Evolutionary conservation across 2,888 invertebrate species (phyloP).

Genomic region (Tetragonisca angustula): DNA sequence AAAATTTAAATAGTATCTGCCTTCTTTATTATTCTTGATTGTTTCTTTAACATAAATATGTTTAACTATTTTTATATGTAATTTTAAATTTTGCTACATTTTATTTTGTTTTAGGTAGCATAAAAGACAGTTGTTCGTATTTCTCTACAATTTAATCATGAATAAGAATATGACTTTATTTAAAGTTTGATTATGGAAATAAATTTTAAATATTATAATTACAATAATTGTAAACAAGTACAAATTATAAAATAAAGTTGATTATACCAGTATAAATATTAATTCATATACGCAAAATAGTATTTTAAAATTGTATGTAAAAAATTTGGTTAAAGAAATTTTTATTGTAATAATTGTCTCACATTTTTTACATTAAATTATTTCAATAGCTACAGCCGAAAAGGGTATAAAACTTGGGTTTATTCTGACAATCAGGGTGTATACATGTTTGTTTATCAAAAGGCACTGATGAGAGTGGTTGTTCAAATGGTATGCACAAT

Average conservation of each 20-base stretch:
- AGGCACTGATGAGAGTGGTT: slow-evolving; percentile 84
- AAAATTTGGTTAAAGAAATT: slow-evolving; percentile 1
- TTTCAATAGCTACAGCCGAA: slow-evolving; percentile 98
- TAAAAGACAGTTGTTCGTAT: background rate
- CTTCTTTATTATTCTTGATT: background rate
- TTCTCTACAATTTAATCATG: background rate
- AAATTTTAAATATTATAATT: background rate
- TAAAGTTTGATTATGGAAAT: background rate
- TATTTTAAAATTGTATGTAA: background rate
- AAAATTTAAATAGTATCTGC: background rate
- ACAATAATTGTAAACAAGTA: background rate
- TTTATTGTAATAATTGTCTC: slow-evolving; percentile 4
- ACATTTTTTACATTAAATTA: slow-evolving; percentile 2
- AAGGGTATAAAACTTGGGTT: slow-evolving; percentile 93
- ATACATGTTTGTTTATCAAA: slow-evolving; percentile 90
- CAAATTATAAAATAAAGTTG: background rate
- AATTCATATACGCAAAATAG: background rate
- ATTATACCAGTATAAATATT: background rate
- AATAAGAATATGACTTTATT: background rate
- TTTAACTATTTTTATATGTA: background rate
- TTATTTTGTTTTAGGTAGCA: background rate
- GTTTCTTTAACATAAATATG: slow-evolving; percentile 5
- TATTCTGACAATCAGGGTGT: slow-evolving; percentile 92
- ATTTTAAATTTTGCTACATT: slow-evolving; percentile 5
- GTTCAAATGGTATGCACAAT: slow-evolving; percentile 98